A percentile compares a stretch with the other conserved stretches of the same genome.
Evolutionary conservation across 2,888 invertebrate species (phyloP).

Genomic region (Caenorhabditis japonica): DNA sequence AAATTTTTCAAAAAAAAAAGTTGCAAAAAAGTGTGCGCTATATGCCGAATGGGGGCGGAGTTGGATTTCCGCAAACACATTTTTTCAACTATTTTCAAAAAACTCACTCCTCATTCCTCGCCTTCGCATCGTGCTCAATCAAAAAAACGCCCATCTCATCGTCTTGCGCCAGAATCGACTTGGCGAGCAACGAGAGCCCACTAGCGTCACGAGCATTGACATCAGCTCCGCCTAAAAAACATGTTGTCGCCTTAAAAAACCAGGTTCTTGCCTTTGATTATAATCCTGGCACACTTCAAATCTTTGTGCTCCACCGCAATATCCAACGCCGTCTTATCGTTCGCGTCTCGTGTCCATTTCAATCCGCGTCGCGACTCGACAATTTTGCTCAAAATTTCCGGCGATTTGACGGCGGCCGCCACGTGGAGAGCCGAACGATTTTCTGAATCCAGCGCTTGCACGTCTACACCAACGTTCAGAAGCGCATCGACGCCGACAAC

Average conservation of each 20-base stretch:
- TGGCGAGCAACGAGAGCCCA: slow-evolving; percentile 54
- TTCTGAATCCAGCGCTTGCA: slow-evolving; percentile 86
- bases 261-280: slow-evolving; percentile 40
- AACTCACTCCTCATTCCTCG: slow-evolving; percentile 26
- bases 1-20: too few species aligned
- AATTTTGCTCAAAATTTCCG: slow-evolving; percentile 29
- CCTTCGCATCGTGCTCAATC: slow-evolving; percentile 88
- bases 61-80: too few species aligned
- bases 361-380: slow-evolving; percentile 25
- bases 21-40: slow-evolving; percentile 1
- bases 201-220: slow-evolving; percentile 55
- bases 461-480: slow-evolving; percentile 86
- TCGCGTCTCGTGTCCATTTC: slow-evolving; percentile 24
- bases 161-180: slow-evolving; percentile 57
- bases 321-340: slow-evolving; percentile 46
- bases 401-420: not conserved
- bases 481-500: slow-evolving; percentile 79
- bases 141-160: slow-evolving; percentile 81
- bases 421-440: slow-evolving; percentile 75
- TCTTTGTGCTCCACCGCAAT: slow-evolving; percentile 22
- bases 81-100: not conserved
- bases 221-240: slow-evolving; percentile 60
- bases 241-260: not conserved
- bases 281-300: slow-evolving; percentile 38
- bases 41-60: too few species aligned